Evolutionary conservation across 2,888 invertebrate species (phyloP), one percentile per base, ranked within the genome.

Genomic region (Chalcis sispes): DNA sequence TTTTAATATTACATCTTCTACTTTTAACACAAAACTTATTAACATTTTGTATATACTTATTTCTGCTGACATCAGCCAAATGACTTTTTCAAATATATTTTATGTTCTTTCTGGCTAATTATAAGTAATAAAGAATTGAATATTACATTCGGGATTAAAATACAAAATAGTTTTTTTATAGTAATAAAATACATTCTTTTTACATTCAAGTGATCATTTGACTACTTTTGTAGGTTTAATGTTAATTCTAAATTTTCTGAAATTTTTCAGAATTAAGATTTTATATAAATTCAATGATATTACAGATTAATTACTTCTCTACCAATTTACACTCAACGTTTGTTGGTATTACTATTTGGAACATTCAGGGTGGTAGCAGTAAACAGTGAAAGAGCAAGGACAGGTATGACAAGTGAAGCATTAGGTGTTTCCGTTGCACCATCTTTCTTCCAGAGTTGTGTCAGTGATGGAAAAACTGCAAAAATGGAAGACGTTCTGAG

Each of bases 291-390:
- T n/a, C n/a, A n/a, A n/a, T n/a, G n/a, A n/a, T 73, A 79, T 81
- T 89, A 54, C 91, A 98, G 98, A 90, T 92, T 97, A 88, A 93
- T 98, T 83, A 92, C 94, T 83, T 94, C 96, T 83, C 91, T 96
- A 89, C 97, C 97, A 67, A 91, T 94, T 75, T 95, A 96, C 89
- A 96, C 97, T 80, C 99, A 98, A 90, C 94, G 96, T 88, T 91
- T 99, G 82, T 90, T 99, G 86, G 98, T 98, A 83, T 92, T 99
- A 82, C 92, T 99, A 78, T 98, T 99, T 90, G 99, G 99, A 82
- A 99, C 98, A 85, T 99, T 98, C 90, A 93, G 97, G 83, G 96
- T 97, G 82, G 97, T 98, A 89, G 96, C 97, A 25, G 96, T 96
- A 82, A 96, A 96, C 89, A 95, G 96, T 83, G 96, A 96, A 82